These are phyloP conservation scores for Gymnocypris eckloni DNA, from an alignment of 2,797 vertebrate species.

Conservation along the genomic window DNA sequence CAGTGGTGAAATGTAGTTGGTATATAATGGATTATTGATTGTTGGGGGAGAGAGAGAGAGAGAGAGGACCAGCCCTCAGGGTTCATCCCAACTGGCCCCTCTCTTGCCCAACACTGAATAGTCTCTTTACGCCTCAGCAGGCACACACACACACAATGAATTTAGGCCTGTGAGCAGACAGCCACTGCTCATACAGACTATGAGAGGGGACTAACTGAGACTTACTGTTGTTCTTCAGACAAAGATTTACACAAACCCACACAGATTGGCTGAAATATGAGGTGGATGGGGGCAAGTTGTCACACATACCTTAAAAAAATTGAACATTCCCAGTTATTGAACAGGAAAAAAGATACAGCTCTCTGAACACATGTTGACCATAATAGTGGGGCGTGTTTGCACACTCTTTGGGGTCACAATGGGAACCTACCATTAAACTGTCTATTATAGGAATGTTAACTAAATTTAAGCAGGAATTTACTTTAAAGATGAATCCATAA, in stretches of 20 bases:
- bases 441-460: not conserved
- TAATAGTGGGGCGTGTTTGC: not conserved
- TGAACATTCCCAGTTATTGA: not conserved
- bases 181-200: conserved; percentile 68
- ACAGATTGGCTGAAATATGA: not conserved
- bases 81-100: conserved; percentile 81
- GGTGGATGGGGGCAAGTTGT: too few relatives aligned
- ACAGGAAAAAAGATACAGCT: not conserved
- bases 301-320: not conserved
- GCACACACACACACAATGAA: conserved; percentile 79
- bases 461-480: not conserved
- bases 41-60: conserved; percentile 72
- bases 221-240: conserved; percentile 52
- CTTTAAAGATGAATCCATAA: not conserved
- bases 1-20: conserved; percentile 82
- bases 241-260: conserved; percentile 24
- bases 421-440: not conserved
- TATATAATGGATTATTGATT: conserved; percentile 97
- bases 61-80: conserved; percentile 85
- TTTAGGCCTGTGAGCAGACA: conserved; percentile 76
- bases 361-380: not conserved
- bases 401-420: not conserved
- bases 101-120: conserved; percentile 87
- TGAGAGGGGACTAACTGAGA: conserved; percentile 30
- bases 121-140: conserved; percentile 84